These are phyloP conservation scores for Leucoraja ocellata DNA, from an alignment of 2,797 vertebrate genomes.

Conservation along the genomic window DNA sequence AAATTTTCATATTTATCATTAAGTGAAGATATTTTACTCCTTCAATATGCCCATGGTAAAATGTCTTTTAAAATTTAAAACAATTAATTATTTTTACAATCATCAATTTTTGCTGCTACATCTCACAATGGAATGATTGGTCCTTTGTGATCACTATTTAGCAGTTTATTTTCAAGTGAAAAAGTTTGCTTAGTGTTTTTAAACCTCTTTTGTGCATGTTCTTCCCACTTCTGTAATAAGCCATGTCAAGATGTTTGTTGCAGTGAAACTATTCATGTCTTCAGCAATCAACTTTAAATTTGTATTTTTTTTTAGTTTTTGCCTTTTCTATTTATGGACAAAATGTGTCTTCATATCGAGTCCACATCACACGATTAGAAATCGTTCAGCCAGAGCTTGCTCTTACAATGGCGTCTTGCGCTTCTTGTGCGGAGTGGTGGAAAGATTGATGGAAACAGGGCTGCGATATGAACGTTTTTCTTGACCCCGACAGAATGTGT, in stretches of 20 bases:
- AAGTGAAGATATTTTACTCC: neutral
- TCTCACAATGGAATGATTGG: neutral
- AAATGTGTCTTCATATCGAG: too few relatives aligned
- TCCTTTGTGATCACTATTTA: neutral
- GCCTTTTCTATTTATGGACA: neutral
- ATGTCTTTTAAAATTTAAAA: neutral
- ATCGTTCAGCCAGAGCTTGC: too few relatives aligned
- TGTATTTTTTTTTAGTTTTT: neutral
- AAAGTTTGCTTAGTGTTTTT: neutral
- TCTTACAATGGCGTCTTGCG: too few relatives aligned
- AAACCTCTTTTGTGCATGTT: neutral
- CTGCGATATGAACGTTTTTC: too few relatives aligned
- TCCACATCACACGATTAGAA: too few relatives aligned
- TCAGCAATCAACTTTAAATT: neutral
- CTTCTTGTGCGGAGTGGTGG: too few relatives aligned
- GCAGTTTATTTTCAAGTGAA: neutral
- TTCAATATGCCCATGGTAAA: neutral
- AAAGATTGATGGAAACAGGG: too few relatives aligned
- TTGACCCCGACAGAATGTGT: neutral
- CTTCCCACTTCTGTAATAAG: neutral
- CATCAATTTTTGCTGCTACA: neutral
- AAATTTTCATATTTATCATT: neutral
- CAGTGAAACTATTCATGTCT: neutral
- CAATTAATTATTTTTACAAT: neutral
- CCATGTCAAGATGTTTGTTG: neutral